Conservation (phyloP, 2,888 invertebrate species). For the Drosophila paucipuncta region DNA sequence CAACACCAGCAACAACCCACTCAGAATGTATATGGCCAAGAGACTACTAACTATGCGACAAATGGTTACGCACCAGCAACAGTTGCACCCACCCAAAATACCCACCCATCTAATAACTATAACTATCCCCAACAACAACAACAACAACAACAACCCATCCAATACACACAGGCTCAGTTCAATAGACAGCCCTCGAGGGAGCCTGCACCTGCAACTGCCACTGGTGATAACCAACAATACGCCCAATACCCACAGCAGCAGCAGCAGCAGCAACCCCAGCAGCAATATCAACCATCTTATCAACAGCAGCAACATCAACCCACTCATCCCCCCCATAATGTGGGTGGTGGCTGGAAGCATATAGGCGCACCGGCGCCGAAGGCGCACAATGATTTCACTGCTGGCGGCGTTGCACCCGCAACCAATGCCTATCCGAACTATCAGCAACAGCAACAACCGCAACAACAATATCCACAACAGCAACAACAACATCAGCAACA, state of each 20-base stretch:
- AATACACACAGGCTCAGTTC: constrained; percentile 80
- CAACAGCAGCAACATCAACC: constrained; percentile 26
- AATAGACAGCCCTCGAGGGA: constrained; percentile 74
- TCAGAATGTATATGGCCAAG: constrained; percentile 65
- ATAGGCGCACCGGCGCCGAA: constrained; percentile 71
- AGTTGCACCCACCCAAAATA: constrained; percentile 46
- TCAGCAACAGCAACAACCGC: constrained; percentile 56
- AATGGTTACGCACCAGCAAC: constrained; percentile 46
- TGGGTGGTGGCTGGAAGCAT: constrained; percentile 68
- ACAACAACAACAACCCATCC: constrained; percentile 66
- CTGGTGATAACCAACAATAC: constrained; percentile 23
- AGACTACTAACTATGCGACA: constrained; percentile 54
- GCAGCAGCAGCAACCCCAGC: constrained; percentile 2
- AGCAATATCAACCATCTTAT: constrained; percentile 34
- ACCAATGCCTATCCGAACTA: constrained; percentile 26
- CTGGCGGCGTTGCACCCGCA: constrained; percentile 28
- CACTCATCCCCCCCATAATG: constrained; percentile 31
- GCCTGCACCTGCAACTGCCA: constrained; percentile 44
- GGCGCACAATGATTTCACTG: constrained; percentile 51
- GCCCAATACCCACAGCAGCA: constrained; percentile 36
- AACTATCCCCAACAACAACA: constrained; percentile 67
- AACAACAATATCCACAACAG: constrained; percentile 45
- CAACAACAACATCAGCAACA: constrained; percentile 62
- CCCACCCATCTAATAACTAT: constrained; percentile 55
- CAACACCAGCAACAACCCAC: constrained; percentile 54